These are phyloP conservation scores for Sceloporus tristichus DNA, from an alignment of 2,113 vertebrate genomes.

Conservation along the genomic window DNA sequence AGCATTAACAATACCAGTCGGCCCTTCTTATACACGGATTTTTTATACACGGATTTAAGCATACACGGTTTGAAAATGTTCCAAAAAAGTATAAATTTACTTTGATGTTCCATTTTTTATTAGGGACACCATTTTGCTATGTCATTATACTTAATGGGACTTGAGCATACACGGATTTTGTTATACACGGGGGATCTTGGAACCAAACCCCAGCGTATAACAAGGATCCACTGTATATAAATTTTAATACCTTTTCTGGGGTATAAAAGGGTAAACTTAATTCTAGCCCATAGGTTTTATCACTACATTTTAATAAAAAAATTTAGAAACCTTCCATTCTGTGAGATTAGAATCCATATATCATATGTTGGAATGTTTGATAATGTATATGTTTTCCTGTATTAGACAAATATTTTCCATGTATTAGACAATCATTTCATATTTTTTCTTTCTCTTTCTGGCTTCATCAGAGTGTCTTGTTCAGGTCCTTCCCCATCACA, in stretches of 20 bases:
- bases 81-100: too few relatives aligned
- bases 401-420: neutral
- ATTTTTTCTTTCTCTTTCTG: neutral
- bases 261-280: neutral
- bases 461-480: neutral
- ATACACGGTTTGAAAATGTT: too few relatives aligned
- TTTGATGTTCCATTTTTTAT: too few relatives aligned
- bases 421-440: neutral
- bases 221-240: neutral
- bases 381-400: neutral
- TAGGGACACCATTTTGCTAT: too few relatives aligned
- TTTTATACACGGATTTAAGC: too few relatives aligned
- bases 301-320: neutral
- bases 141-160: too few relatives aligned
- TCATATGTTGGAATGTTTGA: neutral
- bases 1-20: neutral
- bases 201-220: too few relatives aligned
- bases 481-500: too few relatives aligned
- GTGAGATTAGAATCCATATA: neutral
- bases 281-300: neutral
- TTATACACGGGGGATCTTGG: too few relatives aligned
- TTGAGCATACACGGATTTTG: too few relatives aligned
- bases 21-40: too few relatives aligned
- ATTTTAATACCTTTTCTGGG: neutral
- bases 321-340: neutral